Conservation (phyloP, 2,113 vertebrate genomes). For the Petromus typicus region DNA sequence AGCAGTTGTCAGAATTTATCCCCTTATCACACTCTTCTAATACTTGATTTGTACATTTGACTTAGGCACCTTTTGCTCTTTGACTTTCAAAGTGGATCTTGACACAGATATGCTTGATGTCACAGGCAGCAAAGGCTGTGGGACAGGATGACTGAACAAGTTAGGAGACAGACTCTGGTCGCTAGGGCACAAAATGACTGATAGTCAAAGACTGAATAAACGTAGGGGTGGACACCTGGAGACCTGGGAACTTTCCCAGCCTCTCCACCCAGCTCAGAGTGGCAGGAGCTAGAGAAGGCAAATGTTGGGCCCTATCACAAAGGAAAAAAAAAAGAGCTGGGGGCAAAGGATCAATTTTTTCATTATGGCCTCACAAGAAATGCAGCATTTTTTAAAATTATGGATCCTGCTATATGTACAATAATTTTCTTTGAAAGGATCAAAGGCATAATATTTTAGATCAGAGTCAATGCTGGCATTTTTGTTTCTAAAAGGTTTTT, state of each 20-base stretch:
- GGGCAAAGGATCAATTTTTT: background rate
- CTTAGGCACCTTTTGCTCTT: background rate
- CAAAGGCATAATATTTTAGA: background rate
- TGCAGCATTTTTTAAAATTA: background rate
- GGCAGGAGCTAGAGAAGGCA: background rate
- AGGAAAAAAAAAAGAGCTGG: background rate
- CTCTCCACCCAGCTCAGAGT: background rate
- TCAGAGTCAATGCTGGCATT: background rate
- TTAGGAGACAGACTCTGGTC: background rate
- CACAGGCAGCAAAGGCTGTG: background rate
- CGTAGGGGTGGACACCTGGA: background rate
- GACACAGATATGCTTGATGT: background rate
- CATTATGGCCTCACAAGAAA: background rate
- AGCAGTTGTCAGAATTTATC: background rate
- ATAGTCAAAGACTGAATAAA: background rate
- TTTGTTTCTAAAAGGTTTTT: background rate
- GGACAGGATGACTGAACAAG: background rate
- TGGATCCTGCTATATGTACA: background rate
- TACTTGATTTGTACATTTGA: conserved; percentile 24
- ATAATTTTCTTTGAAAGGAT: conserved; percentile 8
- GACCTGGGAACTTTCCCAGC: background rate
- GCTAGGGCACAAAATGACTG: background rate
- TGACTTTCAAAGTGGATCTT: background rate
- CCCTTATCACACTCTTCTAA: background rate
- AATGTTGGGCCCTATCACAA: background rate